Evolutionary conservation across 2,888 invertebrate genomes (phyloP), one percentile per base, ranked within the genome.

Genomic region (Aelia acuminata): DNA sequence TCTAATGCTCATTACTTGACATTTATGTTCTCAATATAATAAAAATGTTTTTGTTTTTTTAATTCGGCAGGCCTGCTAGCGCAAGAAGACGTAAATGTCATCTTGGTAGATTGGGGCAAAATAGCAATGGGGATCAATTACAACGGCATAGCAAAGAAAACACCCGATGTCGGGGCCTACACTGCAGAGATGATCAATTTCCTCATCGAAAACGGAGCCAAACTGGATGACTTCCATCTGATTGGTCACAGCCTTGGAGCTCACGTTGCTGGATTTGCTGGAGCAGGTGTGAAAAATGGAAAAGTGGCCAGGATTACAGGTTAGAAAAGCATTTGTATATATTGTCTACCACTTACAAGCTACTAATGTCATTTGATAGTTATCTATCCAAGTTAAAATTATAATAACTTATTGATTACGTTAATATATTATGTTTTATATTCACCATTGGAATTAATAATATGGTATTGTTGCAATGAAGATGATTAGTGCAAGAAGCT

Each of bases 171-270:
- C 18, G 90, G 88, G 1, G 22, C 31, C 20, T 84, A 88, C 43
- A 39, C 75, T 1, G 88, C 86, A 3, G 13, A 31, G 35, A 50
- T 90, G 18, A 48, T 90, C 11, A 88, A 88, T 13, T 63, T 84
- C 8, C 85, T 90, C 31, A 43, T 85, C n/a, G 26, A 49, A 15
- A 84, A 87, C 47, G 89, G 84, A 18, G 22, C 87, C 31, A 22
- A 85, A 8, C 20, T 48, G 3, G 2, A 75, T 8, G 35, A 50
- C 18, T 26, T 86, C 22, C 89, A 89, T 63, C 31, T 89, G 26
- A 84, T 89, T 13, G 89, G 89, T 1, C 88, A 88, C 89, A 89
- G 89, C 53, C 85, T 89, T 47, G 89, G 89, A 26, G 89, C 89
- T 39, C 89, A 89, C 31, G 86, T 89, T 2, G 85, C 88, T 22